Percentiles rank a stretch among this genome's conserved stretches.
phyloP scores from a whole-genome alignment of 2,113 vertebrate genomes.

The Spermophilus dauricus region DNA sequence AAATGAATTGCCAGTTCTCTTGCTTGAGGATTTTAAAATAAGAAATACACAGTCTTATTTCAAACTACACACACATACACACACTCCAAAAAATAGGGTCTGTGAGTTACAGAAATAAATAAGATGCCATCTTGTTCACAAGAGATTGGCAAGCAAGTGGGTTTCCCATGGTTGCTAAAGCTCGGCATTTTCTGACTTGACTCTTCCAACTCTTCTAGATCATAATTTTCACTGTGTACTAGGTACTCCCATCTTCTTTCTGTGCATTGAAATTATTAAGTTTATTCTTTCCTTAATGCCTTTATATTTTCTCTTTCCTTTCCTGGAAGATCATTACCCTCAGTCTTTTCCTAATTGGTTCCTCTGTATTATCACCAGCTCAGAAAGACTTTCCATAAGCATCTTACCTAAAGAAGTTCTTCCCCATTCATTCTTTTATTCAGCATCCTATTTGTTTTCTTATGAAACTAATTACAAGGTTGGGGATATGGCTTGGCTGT shows the following conservation, averaged over 20 bases:
- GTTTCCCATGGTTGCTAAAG: background rate
- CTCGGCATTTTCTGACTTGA: background rate
- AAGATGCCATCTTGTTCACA: background rate
- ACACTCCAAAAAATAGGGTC: background rate
- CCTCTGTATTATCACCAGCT: background rate
- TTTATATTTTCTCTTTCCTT: constrained; percentile 8
- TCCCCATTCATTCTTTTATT: background rate
- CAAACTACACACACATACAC: background rate
- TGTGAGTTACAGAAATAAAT: constrained; percentile 48
- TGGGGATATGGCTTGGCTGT: background rate
- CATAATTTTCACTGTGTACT: background rate
- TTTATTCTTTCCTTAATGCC: background rate
- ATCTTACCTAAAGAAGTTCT: background rate
- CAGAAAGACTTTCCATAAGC: background rate
- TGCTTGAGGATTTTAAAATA: background rate
- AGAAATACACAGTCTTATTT: background rate
- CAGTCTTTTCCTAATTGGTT: background rate
- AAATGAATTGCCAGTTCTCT: background rate
- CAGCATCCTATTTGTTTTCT: background rate
- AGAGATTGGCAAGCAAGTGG: constrained; percentile 29
- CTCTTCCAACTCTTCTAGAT: background rate
- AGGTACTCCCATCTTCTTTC: background rate
- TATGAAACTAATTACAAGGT: background rate
- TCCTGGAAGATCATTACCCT: background rate
- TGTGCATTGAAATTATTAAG: background rate